Conservation (phyloP, 2,888 invertebrate species). For the Andrena dorsata region DNA sequence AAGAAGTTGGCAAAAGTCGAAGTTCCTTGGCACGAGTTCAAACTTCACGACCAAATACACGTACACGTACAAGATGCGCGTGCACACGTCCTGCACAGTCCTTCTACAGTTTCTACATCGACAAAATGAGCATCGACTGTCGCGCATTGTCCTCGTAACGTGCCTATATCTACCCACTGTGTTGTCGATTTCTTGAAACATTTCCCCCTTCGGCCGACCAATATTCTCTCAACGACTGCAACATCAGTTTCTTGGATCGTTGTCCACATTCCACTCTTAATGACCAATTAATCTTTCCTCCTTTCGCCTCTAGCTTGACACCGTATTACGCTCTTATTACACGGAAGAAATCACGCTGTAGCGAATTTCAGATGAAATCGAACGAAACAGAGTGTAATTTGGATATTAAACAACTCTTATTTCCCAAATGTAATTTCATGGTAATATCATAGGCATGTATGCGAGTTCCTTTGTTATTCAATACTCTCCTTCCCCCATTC, state of each 20-base stretch:
- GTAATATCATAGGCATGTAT: too few species aligned
- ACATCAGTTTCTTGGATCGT: constrained; percentile 48
- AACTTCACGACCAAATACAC: constrained; percentile 74
- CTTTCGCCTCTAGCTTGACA: not conserved
- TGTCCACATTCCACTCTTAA: constrained; percentile 45
- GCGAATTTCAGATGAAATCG: constrained; percentile 52
- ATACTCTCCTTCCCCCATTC: too few species aligned
- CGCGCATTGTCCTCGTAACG: constrained; percentile 57
- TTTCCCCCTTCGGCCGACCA: constrained; percentile 35
- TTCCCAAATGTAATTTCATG: too few species aligned
- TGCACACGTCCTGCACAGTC: constrained; percentile 23
- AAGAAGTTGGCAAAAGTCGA: constrained; percentile 70
- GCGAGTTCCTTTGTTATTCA: too few species aligned
- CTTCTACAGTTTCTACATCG: constrained; percentile 21
- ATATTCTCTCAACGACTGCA: constrained; percentile 37
- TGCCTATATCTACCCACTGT: constrained; percentile 48
- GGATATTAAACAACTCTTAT: not conserved
- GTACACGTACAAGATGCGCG: constrained; percentile 5
- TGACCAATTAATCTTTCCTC: constrained; percentile 48
- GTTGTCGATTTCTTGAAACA: constrained; percentile 62
- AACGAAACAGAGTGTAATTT: not conserved
- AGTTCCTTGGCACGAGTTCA: constrained; percentile 78
- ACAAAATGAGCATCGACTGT: constrained; percentile 32
- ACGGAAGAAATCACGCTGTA: constrained; percentile 28
- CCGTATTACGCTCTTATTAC: not conserved